These are phyloP conservation scores for Thryonomys swinderianus DNA, from an alignment of 2,113 vertebrate species.

Conservation along the genomic window DNA sequence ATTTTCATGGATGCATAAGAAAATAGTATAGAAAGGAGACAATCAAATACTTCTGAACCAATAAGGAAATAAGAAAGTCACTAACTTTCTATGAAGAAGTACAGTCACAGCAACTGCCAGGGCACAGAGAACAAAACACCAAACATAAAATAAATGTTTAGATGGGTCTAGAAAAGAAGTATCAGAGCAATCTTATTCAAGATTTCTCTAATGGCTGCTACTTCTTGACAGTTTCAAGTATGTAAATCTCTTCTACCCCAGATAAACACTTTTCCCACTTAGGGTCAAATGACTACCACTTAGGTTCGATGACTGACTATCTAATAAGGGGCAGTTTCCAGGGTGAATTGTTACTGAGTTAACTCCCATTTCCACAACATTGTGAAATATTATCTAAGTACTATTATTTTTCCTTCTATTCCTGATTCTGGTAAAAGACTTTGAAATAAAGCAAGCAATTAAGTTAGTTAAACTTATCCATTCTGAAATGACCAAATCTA, in stretches of 20 bases:
- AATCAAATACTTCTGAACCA: constrained; percentile 1
- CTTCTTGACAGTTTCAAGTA: not conserved
- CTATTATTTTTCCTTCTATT: not conserved
- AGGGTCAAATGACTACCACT: not conserved
- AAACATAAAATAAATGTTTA: not conserved
- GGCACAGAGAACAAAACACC: not conserved
- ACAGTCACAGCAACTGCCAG: not conserved
- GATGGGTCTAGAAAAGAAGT: not conserved
- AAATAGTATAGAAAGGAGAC: not conserved
- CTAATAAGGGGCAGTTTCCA: not conserved
- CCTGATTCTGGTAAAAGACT: not conserved
- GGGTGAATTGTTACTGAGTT: not conserved
- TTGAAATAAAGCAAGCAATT: not conserved
- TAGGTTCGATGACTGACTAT: not conserved
- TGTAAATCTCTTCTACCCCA: not conserved
- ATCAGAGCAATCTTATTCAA: not conserved
- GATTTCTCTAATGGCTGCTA: not conserved
- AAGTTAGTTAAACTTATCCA: not conserved
- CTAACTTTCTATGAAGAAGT: not conserved
- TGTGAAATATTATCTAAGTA: not conserved
- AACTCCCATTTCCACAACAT: not conserved
- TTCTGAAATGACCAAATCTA: constrained; percentile 24
- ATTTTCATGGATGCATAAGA: not conserved
- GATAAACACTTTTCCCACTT: not conserved
- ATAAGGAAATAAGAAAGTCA: not conserved